Evolutionary conservation across 2,888 invertebrate genomes (phyloP).

Genomic region (Allacma fusca): DNA sequence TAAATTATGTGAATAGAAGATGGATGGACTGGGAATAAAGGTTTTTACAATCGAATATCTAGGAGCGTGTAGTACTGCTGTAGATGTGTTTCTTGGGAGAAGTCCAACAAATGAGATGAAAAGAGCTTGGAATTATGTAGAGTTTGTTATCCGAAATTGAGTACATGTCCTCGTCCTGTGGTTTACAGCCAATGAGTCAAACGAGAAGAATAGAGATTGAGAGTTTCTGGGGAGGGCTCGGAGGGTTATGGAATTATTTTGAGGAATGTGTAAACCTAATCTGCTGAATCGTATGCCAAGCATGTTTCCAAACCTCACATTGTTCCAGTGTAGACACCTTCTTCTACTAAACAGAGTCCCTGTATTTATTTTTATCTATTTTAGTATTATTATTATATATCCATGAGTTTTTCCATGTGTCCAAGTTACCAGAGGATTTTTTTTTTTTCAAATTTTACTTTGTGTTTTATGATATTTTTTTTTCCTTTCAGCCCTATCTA

Average conservation of each 20-base stretch:
- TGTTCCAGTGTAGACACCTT: slow-evolving; percentile 39
- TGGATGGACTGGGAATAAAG: slow-evolving; percentile 1
- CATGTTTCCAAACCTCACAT: slow-evolving; percentile 48
- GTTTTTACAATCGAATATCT: not conserved
- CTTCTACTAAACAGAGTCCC: not conserved
- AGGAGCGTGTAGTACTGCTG: too few species aligned
- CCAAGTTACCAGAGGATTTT: not conserved
- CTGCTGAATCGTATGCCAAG: slow-evolving; percentile 58
- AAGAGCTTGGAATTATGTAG: not conserved
- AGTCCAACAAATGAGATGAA: not conserved
- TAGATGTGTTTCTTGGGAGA: too few species aligned
- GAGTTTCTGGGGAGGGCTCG: slow-evolving; percentile 1
- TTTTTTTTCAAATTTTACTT: not conserved
- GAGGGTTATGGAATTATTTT: slow-evolving; percentile 11
- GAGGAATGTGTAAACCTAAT: slow-evolving; percentile 52
- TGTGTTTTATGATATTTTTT: slow-evolving; percentile 20
- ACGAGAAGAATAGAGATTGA: slow-evolving; percentile 26
- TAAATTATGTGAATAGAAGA: slow-evolving; percentile 2
- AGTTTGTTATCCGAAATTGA: not conserved
- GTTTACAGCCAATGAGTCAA: slow-evolving; percentile 13
- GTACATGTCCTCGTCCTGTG: not conserved
- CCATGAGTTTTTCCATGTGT: not conserved
- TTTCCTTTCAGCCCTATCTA: not conserved
- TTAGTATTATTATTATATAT: not conserved
- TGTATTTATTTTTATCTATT: slow-evolving; percentile 17